Conservation (phyloP, 2,888 invertebrate species). For the Xestoiulus laeticollis region DNA sequence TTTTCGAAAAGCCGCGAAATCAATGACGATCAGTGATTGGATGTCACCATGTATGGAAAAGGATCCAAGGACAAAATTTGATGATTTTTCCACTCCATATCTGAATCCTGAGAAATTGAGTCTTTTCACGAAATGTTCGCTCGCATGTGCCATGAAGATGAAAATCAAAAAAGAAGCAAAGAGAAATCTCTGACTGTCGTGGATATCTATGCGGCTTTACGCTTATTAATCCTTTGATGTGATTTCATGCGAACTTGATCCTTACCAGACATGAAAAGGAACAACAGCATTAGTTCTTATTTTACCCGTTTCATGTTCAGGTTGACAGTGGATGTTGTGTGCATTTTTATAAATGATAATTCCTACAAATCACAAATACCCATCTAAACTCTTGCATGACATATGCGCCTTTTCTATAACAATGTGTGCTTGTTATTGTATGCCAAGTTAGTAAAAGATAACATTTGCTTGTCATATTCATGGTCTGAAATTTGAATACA, state of each 20-base stretch:
- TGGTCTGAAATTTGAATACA: no score
- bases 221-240: slow-evolving; percentile 32
- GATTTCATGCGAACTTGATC: slow-evolving; percentile 23
- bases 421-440: no score
- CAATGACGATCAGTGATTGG: slow-evolving; percentile 25
- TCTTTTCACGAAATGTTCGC: background rate
- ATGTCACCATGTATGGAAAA: background rate
- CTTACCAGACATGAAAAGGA: slow-evolving; percentile 1
- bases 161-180: background rate
- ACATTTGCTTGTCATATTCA: no score
- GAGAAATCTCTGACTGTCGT: background rate
- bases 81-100: slow-evolving; percentile 5
- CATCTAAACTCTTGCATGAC: no score
- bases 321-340: background rate
- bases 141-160: background rate
- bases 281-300: background rate
- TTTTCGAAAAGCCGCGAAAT: slow-evolving; percentile 5
- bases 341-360: background rate
- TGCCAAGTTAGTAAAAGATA: no score
- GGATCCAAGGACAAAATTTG: background rate
- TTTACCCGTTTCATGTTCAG: background rate
- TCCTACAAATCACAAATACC: background rate
- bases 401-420: no score
- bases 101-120: background rate
- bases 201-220: background rate